Evolutionary conservation across 2,113 vertebrate genomes (phyloP).

Genomic region (Zapornia atra): DNA sequence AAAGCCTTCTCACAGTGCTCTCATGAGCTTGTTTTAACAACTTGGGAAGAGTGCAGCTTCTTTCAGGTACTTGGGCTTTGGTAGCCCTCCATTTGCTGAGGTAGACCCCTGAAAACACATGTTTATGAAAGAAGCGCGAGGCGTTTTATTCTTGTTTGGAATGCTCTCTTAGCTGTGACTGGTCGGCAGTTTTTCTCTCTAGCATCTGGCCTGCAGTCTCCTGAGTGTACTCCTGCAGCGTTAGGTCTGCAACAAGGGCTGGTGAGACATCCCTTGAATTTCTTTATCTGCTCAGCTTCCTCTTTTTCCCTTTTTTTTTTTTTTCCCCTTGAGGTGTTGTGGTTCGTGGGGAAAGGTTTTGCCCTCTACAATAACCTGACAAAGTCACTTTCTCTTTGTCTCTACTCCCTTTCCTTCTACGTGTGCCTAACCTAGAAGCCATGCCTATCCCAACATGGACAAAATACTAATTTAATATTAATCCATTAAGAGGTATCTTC

Average conservation of each 20-base stretch:
- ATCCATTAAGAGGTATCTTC: not conserved
- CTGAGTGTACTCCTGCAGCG: not conserved
- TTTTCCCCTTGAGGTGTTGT: not conserved
- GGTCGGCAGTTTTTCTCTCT: not conserved
- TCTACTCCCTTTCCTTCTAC: not conserved
- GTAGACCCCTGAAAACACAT: not conserved
- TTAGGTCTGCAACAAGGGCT: not conserved
- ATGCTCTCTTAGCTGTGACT: not conserved
- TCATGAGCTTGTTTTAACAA: not conserved
- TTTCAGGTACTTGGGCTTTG: not conserved
- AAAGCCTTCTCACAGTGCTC: slow-evolving; percentile 12
- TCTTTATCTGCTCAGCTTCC: not conserved
- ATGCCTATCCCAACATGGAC: not conserved
- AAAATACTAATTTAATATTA: not conserved
- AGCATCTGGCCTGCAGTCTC: slow-evolving; percentile 8
- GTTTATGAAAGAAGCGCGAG: not conserved
- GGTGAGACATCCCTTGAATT: not conserved
- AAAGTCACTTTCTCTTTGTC: not conserved
- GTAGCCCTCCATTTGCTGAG: not conserved
- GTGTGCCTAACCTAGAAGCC: not conserved
- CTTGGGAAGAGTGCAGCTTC: not conserved
- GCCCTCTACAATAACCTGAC: not conserved
- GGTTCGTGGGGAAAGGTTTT: not conserved
- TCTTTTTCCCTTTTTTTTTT: no score
- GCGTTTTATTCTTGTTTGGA: not conserved